phyloP scores from a whole-genome alignment of 35 echinoderm and acorn worm species.

The Holothuria glaberrima region DNA sequence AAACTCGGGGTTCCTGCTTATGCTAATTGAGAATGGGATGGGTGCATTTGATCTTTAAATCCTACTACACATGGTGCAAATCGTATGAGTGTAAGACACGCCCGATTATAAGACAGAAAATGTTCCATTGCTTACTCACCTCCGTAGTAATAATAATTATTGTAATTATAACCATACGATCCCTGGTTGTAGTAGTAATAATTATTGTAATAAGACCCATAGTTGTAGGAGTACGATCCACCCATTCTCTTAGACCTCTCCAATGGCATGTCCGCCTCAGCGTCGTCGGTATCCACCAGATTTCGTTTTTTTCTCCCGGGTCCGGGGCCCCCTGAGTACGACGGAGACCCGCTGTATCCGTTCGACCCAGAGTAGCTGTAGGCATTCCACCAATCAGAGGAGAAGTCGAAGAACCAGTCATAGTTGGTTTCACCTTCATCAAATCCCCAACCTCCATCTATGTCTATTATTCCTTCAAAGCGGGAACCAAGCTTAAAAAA shows the following conservation, averaged over 20 bases:
- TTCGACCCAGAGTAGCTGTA: background rate
- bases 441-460: conserved; percentile 70
- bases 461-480: conserved; percentile 72
- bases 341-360: background rate
- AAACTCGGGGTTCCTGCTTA: too few relatives aligned
- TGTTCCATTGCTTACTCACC: too few relatives aligned
- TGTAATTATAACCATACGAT: too few relatives aligned
- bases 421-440: conserved; percentile 69
- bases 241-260: background rate
- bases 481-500: conserved; percentile 28
- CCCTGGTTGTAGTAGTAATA: too few relatives aligned
- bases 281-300: background rate
- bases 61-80: too few relatives aligned
- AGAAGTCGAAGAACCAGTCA: conserved; percentile 88
- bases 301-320: conserved; percentile 1
- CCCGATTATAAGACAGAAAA: too few relatives aligned
- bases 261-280: background rate
- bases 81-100: too few relatives aligned
- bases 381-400: conserved; percentile 64
- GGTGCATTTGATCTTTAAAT: too few relatives aligned
- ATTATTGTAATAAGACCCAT: background rate
- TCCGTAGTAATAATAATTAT: too few relatives aligned
- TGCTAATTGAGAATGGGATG: too few relatives aligned
- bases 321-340: background rate
- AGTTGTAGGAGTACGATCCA: conserved; percentile 1